These are phyloP conservation scores for Drosophila formosana DNA, from an alignment of 2,888 invertebrate genomes.

Conservation along the genomic window DNA sequence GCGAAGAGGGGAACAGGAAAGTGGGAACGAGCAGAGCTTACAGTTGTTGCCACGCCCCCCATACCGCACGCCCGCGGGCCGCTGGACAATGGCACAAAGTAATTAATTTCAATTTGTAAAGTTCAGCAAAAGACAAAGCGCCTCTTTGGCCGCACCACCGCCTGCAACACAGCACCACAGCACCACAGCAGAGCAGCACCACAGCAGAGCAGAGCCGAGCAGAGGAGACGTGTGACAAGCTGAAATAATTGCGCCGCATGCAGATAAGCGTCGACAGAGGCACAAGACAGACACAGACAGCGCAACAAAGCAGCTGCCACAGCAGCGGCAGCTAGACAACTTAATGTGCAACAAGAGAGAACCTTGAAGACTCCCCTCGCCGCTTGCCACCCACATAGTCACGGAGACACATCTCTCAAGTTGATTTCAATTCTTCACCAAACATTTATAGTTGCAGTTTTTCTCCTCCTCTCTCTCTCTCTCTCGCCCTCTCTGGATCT, in stretches of 20 bases:
- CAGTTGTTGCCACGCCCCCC: slow-evolving; percentile 2
- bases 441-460: slow-evolving; percentile 29
- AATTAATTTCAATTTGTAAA: slow-evolving; percentile 82
- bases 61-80: background rate
- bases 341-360: slow-evolving; percentile 60
- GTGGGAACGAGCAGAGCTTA: background rate
- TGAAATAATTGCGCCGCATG: slow-evolving; percentile 78
- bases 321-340: slow-evolving; percentile 59
- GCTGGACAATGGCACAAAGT: slow-evolving; percentile 67
- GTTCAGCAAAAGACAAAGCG: slow-evolving; percentile 65
- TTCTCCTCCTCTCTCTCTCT: slow-evolving; percentile 1
- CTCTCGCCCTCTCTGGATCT: background rate
- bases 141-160: background rate
- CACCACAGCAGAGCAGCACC: slow-evolving; percentile 2
- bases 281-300: background rate
- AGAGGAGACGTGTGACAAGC: slow-evolving; percentile 65
- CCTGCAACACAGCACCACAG: background rate
- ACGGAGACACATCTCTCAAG: slow-evolving; percentile 27
- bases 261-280: slow-evolving; percentile 62
- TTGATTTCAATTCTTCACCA: slow-evolving; percentile 59
- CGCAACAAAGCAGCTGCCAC: slow-evolving; percentile 57
- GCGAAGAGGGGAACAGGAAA: background rate
- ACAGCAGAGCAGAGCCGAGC: background rate
- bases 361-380: slow-evolving; percentile 24
- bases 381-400: background rate